Base-by-base conservation (phyloP, 2,113 vertebrate genomes). In the Clinocottus analis region DNA sequence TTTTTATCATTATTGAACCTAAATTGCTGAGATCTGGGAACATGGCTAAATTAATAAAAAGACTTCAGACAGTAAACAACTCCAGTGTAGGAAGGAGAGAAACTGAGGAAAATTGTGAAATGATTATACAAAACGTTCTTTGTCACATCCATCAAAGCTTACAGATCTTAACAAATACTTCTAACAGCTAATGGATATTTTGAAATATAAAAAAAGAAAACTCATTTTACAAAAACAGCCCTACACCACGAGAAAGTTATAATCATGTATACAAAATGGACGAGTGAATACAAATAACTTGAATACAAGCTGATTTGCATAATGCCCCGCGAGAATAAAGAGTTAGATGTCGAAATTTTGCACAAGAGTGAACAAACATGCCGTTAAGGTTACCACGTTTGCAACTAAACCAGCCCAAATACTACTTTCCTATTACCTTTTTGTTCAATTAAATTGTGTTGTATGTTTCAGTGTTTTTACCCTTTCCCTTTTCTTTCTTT, bases 401-500 rank as follows among this genome's bases (percentile, higher is more conserved):
- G 29, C 47, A 68, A 56, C 6, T 45, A 53, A 65, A 39, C 12
- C 1, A 63, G 8, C 3, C n/a, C n/a, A 61, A n/a, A n/a, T n/a
- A n/a, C n/a, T n/a, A 35, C 17, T 49, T 49, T 62, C 39, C 31
- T 25, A 31, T 39, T 29, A 25, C 11, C 29, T 13, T 21, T 56
- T 62, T 0, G 27, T 11, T 68, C 5, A 25, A 56, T 55, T 73
- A 0, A 41, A 19, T 68, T 64, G 3, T 31, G 8, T 33, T 49
- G 2, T 25, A 39, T 21, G 5, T 21, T 37, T 55, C 8, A 56
- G 6, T n/a, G n/a, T 56, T 25, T 45, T 1, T 2, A 14, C 7
- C 31, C 63, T 41, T 33, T 63, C 45, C 77, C 62, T 66, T 72
- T 59, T n/a, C n/a, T 37, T 47, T 1, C 71, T 75, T 65, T 79